phyloP scores from a whole-genome alignment of 2,888 invertebrate genomes.

The Heliconius ismenius region DNA sequence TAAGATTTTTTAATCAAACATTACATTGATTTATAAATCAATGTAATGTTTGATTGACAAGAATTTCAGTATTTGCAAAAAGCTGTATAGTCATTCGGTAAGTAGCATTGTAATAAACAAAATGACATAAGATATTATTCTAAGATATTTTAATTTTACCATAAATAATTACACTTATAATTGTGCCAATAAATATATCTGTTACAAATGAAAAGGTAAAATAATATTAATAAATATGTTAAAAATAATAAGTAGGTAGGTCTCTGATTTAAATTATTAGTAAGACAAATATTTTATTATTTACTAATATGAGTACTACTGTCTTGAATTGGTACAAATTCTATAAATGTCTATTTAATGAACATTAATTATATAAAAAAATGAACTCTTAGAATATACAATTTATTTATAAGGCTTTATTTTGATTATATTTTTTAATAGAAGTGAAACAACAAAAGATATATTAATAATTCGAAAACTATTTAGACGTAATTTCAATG shows the following conservation, averaged over 20 bases:
- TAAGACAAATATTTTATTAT: too few relatives aligned
- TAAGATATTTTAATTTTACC: not conserved
- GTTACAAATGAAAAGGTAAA: not conserved
- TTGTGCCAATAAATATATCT: slow-evolving; percentile 1
- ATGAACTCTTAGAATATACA: not conserved
- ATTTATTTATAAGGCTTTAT: not conserved
- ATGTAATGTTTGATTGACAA: too few relatives aligned
- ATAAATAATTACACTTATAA: not conserved
- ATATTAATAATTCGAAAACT: not conserved
- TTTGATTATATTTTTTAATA: not conserved
- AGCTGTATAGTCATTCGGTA: too few relatives aligned
- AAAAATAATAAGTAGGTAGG: not conserved
- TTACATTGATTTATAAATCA: too few relatives aligned
- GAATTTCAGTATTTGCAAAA: too few relatives aligned
- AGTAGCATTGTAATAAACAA: too few relatives aligned
- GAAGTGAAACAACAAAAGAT: not conserved
- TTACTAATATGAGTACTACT: not conserved
- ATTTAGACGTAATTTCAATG: too few relatives aligned
- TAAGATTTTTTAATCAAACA: too few relatives aligned
- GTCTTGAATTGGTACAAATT: not conserved
- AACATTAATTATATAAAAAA: not conserved
- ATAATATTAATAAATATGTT: not conserved
- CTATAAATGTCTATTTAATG: not conserved
- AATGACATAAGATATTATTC: not conserved
- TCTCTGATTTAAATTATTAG: too few relatives aligned